These are phyloP conservation scores for Anguilla anguilla DNA, from an alignment of 2,797 vertebrate species.

Conservation along the genomic window DNA sequence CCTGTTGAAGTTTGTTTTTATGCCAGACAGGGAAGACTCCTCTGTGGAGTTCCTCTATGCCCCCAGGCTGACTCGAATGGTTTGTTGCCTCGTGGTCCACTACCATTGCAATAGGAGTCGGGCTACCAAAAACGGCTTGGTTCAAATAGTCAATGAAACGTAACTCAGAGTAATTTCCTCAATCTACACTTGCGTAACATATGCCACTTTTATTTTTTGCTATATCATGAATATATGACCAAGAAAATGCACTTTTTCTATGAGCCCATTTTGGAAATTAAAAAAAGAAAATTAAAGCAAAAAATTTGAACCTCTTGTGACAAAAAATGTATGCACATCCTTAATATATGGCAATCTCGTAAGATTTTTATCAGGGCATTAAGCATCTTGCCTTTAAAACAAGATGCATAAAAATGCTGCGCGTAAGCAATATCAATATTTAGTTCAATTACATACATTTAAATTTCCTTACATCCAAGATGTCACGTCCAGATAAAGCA, in stretches of 20 bases:
- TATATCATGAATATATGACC: neutral
- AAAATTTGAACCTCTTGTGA: neutral
- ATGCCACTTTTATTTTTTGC: neutral
- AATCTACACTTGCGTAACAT: neutral
- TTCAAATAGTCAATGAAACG: neutral
- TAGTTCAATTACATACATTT: slow-evolving; percentile 28
- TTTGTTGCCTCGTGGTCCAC: neutral
- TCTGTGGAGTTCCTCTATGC: neutral
- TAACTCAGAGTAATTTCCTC: neutral
- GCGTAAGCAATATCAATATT: slow-evolving; percentile 33
- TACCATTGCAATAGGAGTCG: neutral
- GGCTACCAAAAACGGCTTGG: neutral
- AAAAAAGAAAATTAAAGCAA: neutral
- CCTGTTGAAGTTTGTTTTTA: slow-evolving; percentile 35
- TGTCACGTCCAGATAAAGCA: slow-evolving; percentile 28
- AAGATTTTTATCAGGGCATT: neutral
- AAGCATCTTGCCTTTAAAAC: slow-evolving; percentile 15
- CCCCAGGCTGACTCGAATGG: neutral
- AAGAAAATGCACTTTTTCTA: neutral
- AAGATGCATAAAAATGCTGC: slow-evolving; percentile 15
- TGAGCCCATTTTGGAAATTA: neutral
- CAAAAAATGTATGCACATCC: neutral
- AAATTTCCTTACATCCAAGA: slow-evolving; percentile 29
- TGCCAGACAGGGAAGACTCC: slow-evolving; percentile 15
- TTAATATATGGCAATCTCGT: neutral